Evolutionary conservation across 1,140 invertebrate genomes (phyloP).

Genomic region (Platyscapa corneri): DNA sequence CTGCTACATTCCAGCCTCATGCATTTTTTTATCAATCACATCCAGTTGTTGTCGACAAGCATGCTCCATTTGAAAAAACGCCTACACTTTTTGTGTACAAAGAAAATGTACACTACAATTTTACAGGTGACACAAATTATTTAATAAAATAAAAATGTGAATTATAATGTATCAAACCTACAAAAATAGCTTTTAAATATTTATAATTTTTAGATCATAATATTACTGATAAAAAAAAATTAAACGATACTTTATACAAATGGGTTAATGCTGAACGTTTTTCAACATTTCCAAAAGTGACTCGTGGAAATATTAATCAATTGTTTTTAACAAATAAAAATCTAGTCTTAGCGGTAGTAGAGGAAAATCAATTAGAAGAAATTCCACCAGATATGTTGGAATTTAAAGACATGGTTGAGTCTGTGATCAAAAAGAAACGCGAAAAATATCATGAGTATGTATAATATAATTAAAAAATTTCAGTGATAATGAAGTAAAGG

Average conservation of each 20-base stretch:
- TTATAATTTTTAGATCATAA: constrained; percentile 63
- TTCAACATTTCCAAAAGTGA: constrained; percentile 91
- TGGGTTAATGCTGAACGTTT: constrained; percentile 96
- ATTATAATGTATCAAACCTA: not conserved
- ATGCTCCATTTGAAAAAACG: constrained; percentile 79
- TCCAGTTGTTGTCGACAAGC: constrained; percentile 79
- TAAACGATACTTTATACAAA: constrained; percentile 82
- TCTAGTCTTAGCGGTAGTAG: constrained; percentile 88
- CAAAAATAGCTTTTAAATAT: constrained; percentile 4
- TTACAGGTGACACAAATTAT: constrained; percentile 75
- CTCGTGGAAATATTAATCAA: constrained; percentile 87
- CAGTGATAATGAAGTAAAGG: not conserved
- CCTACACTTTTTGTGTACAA: constrained; percentile 90
- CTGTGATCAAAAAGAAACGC: constrained; percentile 84
- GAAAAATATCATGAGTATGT: constrained; percentile 84
- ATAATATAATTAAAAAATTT: constrained; percentile 8
- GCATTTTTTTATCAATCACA: constrained; percentile 89
- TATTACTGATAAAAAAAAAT: constrained; percentile 72
- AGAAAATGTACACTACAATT: constrained; percentile 83
- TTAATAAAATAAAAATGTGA: not conserved
- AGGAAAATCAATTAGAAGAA: constrained; percentile 90
- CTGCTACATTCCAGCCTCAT: constrained; percentile 86
- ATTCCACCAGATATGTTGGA: constrained; percentile 86
- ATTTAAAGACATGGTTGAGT: constrained; percentile 90
- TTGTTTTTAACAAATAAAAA: constrained; percentile 89